These are phyloP conservation scores for Thinocorus orbignyianus DNA, from an alignment of 2,113 vertebrate species.

Conservation along the genomic window DNA sequence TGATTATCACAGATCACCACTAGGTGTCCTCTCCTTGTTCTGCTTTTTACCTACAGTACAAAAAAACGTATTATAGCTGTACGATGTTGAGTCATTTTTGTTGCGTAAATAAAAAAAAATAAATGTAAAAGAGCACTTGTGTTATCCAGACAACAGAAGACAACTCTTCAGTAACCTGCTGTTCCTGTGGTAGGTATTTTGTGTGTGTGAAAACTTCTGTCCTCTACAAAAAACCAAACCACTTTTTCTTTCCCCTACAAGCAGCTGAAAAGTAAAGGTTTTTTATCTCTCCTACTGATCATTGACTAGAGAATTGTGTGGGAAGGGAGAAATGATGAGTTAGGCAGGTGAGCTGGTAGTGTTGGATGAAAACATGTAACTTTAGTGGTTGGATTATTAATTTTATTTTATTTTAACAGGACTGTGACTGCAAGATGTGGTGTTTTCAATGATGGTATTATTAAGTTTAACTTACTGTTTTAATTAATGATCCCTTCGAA, in stretches of 20 bases:
- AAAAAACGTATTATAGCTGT: background rate
- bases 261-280: background rate
- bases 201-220: background rate
- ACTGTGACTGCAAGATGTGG: background rate
- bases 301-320: background rate
- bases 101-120: background rate
- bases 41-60: background rate
- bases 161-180: background rate
- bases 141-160: background rate
- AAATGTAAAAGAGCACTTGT: background rate
- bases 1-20: constrained; percentile 12
- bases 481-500: background rate
- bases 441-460: background rate
- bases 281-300: background rate
- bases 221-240: background rate
- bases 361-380: background rate
- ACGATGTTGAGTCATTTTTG: background rate
- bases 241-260: background rate
- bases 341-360: background rate
- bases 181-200: background rate
- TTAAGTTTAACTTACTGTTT: background rate
- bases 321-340: background rate
- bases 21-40: constrained; percentile 64
- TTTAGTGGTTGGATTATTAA: background rate
- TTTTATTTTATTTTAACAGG: background rate